Percentiles rank a stretch among this genome's conserved stretches.
These are phyloP conservation scores for Crocallis elinguaria DNA, from an alignment of 2,888 invertebrate genomes.

Conservation along the genomic window DNA sequence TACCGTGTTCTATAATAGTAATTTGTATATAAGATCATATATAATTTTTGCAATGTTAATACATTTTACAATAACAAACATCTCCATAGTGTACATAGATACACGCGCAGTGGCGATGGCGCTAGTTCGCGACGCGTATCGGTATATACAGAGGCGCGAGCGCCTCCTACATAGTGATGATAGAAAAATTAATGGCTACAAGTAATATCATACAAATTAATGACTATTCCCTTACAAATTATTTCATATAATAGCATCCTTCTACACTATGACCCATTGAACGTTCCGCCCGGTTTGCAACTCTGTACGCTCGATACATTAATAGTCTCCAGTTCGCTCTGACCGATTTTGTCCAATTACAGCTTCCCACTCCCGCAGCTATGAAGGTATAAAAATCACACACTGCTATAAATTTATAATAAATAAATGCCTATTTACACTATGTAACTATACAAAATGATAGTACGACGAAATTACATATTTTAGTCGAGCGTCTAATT, in stretches of 20 bases:
- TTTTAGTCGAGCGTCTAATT: conserved; percentile 80
- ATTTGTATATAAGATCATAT: conserved; percentile 84
- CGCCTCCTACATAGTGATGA: conserved; percentile 70
- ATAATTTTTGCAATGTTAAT: conserved; percentile 85
- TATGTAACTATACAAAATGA: conserved; percentile 85
- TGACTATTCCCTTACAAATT: conserved; percentile 85
- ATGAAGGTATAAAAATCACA: conserved; percentile 79
- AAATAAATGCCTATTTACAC: conserved; percentile 86
- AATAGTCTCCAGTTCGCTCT: conserved; percentile 71
- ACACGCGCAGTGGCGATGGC: conserved; percentile 63
- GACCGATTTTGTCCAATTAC: conserved; percentile 69
- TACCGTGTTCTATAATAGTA: conserved; percentile 85
- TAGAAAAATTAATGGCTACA: conserved; percentile 83
- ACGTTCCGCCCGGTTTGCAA: conserved; percentile 58
- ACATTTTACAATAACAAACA: conserved; percentile 84
- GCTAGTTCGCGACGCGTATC: conserved; percentile 57
- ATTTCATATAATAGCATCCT: conserved; percentile 83
- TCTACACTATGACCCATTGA: conserved; percentile 80
- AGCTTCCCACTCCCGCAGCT: conserved; percentile 79
- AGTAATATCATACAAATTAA: conserved; percentile 85
- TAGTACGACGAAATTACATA: conserved; percentile 81
- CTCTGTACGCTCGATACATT: conserved; percentile 71
- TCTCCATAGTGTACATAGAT: conserved; percentile 81
- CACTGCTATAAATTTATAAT: conserved; percentile 84
- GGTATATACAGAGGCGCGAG: conserved; percentile 67